Evolutionary conservation across 2,888 invertebrate genomes (phyloP), one percentile per base, ranked within the genome.

Genomic region (Phortica magna): DNA sequence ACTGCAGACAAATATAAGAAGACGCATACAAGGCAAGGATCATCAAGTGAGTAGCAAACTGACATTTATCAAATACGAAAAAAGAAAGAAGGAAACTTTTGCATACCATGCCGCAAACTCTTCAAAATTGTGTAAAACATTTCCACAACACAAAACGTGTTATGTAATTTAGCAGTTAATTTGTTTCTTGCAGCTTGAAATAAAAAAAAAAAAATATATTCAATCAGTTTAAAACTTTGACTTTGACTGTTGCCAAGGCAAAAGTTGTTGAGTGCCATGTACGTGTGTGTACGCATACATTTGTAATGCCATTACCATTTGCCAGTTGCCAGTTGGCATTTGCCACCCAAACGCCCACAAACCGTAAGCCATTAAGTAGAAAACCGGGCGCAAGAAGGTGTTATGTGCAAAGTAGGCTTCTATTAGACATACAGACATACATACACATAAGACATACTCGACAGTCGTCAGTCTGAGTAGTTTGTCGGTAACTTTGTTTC

Each of bases 151-250:
- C 14, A 48, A 48, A 48, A 17, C 68, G 41, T 53, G 55, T 71
- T 71, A 55, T 71, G 53, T 43, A 71, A 71, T 55, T 71, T 53
- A 71, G 70, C 70, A 71, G 70, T 71, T 71, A 71, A 71, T 71
- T 71, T 71, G 55, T 65, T 68, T 42, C 68, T 12, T 41, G 41
- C 41, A n/a, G 31, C 64, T 17, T 17, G 43, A 43, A n/a, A n/a
- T n/a, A n/a, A n/a, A n/a, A n/a, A n/a, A n/a, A n/a, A n/a, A n/a
- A n/a, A 12, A 19, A 48, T 55, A 71, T 53, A 71, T 71, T 53
- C 55, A 67, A 67, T 42, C 48, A 68, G 43, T 65, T 71, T 10
- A 71, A 55, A 71, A 71, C 68, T 43, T 68, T 68, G 68, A 55
- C 70, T 71, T 71, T 39, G 14, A 55, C 53, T 71, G 70, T 68